phyloP scores from a whole-genome alignment of 2,797 vertebrate species.

The Danio jaintianensis region DNA sequence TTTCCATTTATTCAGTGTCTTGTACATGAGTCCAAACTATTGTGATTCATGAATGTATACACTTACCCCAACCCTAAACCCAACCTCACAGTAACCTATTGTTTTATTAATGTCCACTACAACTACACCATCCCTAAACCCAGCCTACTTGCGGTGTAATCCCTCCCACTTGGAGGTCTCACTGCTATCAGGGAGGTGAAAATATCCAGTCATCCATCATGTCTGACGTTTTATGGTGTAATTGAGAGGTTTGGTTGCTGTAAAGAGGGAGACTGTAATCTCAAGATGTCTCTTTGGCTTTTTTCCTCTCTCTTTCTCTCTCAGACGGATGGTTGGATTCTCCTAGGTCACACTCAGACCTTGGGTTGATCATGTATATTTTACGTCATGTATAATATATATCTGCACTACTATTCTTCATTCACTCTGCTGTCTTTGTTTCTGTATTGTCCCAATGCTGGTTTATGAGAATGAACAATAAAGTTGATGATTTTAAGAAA shows the following conservation, averaged over 20 bases:
- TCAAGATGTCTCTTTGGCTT: neutral
- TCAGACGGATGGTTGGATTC: neutral
- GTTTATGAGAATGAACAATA: neutral
- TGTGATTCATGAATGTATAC: no score
- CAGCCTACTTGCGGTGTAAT: no score
- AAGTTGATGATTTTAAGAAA: neutral
- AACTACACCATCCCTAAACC: no score
- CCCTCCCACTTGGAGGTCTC: no score
- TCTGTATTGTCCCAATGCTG: neutral
- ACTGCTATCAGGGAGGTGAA: conserved; percentile 32
- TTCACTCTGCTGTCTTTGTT: conserved; percentile 12
- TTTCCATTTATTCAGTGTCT: no score
- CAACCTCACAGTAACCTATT: no score
- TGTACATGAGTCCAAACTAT: no score
- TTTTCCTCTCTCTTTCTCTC: neutral
- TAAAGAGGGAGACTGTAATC: conserved; percentile 29
- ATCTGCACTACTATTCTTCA: neutral
- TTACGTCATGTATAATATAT: conserved; percentile 51
- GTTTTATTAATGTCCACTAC: no score
- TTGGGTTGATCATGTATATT: conserved; percentile 47
- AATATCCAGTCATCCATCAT: conserved; percentile 52
- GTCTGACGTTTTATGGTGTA: conserved; percentile 12
- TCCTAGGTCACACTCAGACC: neutral
- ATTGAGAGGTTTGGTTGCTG: conserved; percentile 42
- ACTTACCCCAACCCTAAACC: no score